phyloP scores from a whole-genome alignment of 2,888 invertebrate species.

The Nomada hirtipes region DNA sequence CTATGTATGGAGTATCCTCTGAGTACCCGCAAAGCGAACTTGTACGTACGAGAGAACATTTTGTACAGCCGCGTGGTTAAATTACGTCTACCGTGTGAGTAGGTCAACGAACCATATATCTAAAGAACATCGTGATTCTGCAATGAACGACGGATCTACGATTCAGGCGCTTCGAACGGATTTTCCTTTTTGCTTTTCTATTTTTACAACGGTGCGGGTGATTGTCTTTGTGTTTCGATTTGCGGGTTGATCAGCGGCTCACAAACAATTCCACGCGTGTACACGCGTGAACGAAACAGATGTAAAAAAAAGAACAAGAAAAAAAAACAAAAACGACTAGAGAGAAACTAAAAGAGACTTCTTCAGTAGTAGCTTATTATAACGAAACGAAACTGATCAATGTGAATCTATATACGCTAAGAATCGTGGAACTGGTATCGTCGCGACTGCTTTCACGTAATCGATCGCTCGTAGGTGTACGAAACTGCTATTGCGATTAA shows the following conservation, averaged over 20 bases:
- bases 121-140: slow-evolving; percentile 32
- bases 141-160: slow-evolving; percentile 38
- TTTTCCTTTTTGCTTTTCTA: background rate
- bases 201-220: slow-evolving; percentile 61
- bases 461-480: slow-evolving; percentile 59
- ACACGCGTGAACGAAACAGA: slow-evolving; percentile 11
- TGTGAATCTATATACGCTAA: slow-evolving; percentile 12
- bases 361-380: slow-evolving; percentile 15
- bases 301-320: too few relatives aligned
- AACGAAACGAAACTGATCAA: slow-evolving; percentile 28
- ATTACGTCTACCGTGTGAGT: slow-evolving; percentile 35
- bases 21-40: slow-evolving; percentile 56
- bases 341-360: slow-evolving; percentile 43
- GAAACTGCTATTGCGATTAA: slow-evolving; percentile 64
- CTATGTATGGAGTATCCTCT: slow-evolving; percentile 20
- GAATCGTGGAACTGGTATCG: slow-evolving; percentile 47
- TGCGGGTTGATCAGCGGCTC: slow-evolving; percentile 53
- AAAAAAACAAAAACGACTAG: slow-evolving; percentile 35
- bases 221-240: slow-evolving; percentile 67
- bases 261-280: slow-evolving; percentile 44
- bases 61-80: slow-evolving; percentile 47
- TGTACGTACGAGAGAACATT: slow-evolving; percentile 40
- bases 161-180: slow-evolving; percentile 8
- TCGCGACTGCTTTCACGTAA: slow-evolving; percentile 43
- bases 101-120: slow-evolving; percentile 33